Conservation (phyloP, 2,113 vertebrate species). For the Aptenodytes patagonicus region DNA sequence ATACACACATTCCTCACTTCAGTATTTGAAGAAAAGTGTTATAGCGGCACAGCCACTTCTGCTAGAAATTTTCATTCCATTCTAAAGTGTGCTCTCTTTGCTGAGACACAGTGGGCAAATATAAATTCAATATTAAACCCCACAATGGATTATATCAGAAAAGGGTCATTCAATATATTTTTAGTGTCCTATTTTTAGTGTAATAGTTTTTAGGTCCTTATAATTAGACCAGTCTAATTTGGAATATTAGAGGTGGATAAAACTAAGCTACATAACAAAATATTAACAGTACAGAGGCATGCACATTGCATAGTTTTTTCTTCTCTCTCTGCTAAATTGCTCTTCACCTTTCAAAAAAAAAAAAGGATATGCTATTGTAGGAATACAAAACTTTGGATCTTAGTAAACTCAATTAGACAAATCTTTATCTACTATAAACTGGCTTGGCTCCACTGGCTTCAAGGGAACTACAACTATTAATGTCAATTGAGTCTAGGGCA, state of each 20-base stretch:
- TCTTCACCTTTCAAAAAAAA: neutral
- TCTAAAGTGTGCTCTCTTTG: neutral
- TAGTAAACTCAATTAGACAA: neutral
- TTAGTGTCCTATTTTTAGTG: neutral
- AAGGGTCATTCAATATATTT: neutral
- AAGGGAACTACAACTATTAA: neutral
- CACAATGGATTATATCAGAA: neutral
- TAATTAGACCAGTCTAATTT: neutral
- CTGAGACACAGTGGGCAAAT: neutral
- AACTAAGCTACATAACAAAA: neutral
- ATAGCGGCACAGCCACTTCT: neutral
- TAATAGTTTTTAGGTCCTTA: neutral
- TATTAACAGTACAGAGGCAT: neutral
- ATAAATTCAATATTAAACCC: neutral
- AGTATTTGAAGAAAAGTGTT: neutral
- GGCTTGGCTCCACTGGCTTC: neutral
- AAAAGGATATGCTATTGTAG: neutral
- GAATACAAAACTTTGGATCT: neutral
- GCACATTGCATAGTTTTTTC: neutral
- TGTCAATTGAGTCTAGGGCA: neutral
- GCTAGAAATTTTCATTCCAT: neutral
- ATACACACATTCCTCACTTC: neutral
- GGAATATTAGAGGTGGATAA: neutral
- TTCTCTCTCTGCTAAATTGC: neutral
- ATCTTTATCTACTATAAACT: neutral